Evolutionary conservation across 2,888 invertebrate genomes (phyloP), one percentile per base, ranked within the genome.

Genomic region (Cerastis leucographa): DNA sequence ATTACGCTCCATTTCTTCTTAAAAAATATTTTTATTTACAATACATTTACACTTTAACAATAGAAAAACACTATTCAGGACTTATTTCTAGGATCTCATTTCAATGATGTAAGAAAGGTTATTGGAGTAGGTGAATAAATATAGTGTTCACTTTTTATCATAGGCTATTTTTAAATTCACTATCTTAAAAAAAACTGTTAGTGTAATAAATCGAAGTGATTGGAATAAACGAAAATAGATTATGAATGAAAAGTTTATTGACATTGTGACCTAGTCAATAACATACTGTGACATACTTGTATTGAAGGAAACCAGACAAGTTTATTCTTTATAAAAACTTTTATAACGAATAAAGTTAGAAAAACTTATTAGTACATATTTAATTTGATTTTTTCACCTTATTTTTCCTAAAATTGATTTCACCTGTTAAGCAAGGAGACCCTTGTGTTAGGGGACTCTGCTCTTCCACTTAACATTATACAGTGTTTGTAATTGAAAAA

Each of bases 1-100:
- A 59, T 25, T 64, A 14, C 22, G 29, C 54, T 35, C 22, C 11
- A 69, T 56, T 85, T 67, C 17, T 56, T 67, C 8, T 35, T 40
- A 19, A 75, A 11, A 12, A 35, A 62, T 51, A 35, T 17, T 49
- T 51, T 61, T 44, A 54, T 61, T 72, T 25, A 40, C 54, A 35
- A 51, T 25, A 71, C 17, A 56, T 74, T 74, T 56, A 62, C 35
- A 68, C 40, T 64, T 40, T 14, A 67, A 29, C 29, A 66, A 46
- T 19, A 68, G 17, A 35, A 56, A 59, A 71, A 25, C 42, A 56
- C 22, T 42, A 17, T 65, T 74, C 11, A 7, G 2, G 29, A 35
- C 2, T 9, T 22, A 54, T 44, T 66, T 51, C 44, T 29, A 35
- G 25, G 4, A 44, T 62, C 7, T 25, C 12, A 59, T 67, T 67